A percentile compares a stretch with the other conserved stretches of the same genome.
Evolutionary conservation across 2,888 invertebrate species (phyloP).

Genomic region (Apotomis turbidana): DNA sequence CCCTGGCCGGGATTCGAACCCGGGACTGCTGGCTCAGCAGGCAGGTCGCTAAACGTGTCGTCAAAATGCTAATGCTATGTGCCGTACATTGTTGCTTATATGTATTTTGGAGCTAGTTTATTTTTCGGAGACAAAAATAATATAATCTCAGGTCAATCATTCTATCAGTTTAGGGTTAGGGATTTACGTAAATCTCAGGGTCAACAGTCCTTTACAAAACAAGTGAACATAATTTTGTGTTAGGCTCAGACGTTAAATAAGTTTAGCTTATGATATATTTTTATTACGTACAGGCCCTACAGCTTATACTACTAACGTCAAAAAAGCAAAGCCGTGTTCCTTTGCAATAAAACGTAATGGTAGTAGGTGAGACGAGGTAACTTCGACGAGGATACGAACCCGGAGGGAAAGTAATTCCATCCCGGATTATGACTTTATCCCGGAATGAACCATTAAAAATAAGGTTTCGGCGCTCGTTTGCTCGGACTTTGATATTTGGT

Average conservation of each 20-base stretch:
- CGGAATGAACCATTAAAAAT: constrained; percentile 63
- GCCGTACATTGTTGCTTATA: too few species aligned
- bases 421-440: constrained; percentile 63
- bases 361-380: constrained; percentile 59
- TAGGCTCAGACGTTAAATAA: neutral
- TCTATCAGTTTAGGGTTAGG: neutral
- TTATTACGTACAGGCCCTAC: constrained; percentile 12
- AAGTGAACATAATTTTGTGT: neutral
- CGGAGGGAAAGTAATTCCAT: constrained; percentile 66
- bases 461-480: constrained; percentile 56
- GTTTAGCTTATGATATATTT: neutral
- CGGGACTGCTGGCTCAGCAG: too few species aligned
- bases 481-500: constrained; percentile 48
- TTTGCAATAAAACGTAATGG: constrained; percentile 75
- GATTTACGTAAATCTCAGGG: neutral
- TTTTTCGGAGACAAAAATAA: too few species aligned
- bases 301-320: constrained; percentile 63
- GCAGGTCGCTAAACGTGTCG: too few species aligned
- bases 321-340: constrained; percentile 76
- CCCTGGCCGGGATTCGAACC: too few species aligned
- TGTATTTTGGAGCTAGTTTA: too few species aligned
- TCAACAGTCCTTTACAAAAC: neutral
- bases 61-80: too few species aligned
- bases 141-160: too few species aligned
- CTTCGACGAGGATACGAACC: constrained; percentile 63